These are phyloP conservation scores for Herpailurus yagouaroundi DNA, from an alignment of 2,113 vertebrate genomes.

Conservation along the genomic window DNA sequence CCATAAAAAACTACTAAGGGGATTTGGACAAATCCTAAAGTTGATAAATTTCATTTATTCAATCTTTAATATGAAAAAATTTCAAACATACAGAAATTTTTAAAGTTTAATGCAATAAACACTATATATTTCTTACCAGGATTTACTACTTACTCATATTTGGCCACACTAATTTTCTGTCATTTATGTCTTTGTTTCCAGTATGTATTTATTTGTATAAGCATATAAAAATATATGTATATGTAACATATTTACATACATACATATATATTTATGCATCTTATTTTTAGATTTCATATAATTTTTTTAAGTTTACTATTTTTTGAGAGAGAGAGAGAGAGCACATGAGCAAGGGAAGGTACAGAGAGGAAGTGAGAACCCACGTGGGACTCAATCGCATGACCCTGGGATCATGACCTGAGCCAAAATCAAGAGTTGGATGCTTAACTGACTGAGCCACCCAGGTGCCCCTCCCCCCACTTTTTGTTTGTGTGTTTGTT, in stretches of 20 bases:
- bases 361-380: no score
- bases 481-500: no score
- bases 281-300: neutral
- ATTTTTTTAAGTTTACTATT: no score
- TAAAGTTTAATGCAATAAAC: neutral
- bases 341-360: no score
- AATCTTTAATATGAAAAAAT: neutral
- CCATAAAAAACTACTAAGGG: neutral
- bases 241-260: neutral
- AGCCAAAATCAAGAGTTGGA: no score
- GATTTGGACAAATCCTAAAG: neutral
- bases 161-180: neutral
- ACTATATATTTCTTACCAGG: neutral
- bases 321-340: no score
- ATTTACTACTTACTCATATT: neutral
- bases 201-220: neutral
- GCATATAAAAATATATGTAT: neutral
- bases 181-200: neutral
- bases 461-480: no score
- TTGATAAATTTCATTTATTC: neutral
- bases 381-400: no score
- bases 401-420: no score
- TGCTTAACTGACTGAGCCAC: no score
- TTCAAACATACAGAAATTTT: neutral
- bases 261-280: neutral